A percentile compares a stretch with the other conserved stretches of the same genome.
Conservation (phyloP, 2,113 vertebrate genomes). For the Corvus cornix region DNA sequence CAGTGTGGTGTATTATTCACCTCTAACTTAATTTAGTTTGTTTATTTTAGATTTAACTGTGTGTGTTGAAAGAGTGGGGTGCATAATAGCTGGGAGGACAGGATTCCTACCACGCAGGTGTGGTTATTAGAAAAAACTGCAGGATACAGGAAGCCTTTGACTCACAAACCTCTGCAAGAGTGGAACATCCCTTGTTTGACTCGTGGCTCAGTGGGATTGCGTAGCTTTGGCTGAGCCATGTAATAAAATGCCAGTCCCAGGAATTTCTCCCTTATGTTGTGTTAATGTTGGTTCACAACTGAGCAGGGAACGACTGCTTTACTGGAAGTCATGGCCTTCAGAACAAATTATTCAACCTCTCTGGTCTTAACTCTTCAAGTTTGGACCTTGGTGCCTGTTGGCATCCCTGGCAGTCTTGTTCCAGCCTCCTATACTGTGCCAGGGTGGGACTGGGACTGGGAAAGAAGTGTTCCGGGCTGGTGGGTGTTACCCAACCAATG, state of each 20-base stretch:
- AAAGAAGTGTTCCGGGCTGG: neutral
- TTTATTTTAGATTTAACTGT: neutral
- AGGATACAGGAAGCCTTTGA: neutral
- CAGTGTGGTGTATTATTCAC: neutral
- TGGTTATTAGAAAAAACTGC: neutral
- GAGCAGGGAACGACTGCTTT: neutral
- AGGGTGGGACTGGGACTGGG: neutral
- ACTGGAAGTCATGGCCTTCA: neutral
- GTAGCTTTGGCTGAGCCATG: neutral
- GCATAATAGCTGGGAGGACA: neutral
- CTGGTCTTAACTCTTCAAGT: neutral
- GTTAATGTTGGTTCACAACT: neutral
- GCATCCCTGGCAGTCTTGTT: neutral
- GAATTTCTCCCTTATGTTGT: fast-evolving
- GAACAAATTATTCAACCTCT: neutral
- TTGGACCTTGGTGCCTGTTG: fast-evolving
- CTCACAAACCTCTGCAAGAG: neutral
- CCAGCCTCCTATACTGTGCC: neutral
- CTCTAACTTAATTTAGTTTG: neutral
- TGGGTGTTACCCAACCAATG: neutral
- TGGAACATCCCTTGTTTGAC: neutral
- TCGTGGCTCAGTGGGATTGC: neutral
- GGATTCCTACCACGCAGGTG: neutral
- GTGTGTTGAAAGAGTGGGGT: neutral
- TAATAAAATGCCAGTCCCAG: neutral